Evolutionary conservation across 2,888 invertebrate genomes (phyloP).

Genomic region (Stomorhina lunata): DNA sequence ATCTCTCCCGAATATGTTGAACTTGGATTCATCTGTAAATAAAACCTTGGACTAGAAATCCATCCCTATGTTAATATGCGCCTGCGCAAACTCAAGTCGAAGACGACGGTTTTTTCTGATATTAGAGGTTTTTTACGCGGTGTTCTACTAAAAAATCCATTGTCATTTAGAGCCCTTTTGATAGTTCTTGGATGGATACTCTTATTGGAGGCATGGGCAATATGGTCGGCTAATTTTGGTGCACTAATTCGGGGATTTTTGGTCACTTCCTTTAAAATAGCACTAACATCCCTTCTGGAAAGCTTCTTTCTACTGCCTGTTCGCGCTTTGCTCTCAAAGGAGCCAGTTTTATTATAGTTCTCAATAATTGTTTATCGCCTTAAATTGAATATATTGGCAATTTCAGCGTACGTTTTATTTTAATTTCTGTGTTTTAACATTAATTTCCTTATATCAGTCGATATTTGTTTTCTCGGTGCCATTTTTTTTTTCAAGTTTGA

Average conservation of each 20-base stretch:
- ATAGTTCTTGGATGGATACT: not conserved
- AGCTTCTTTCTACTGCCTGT: conserved; percentile 46
- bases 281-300: conserved; percentile 1
- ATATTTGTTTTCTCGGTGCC: not conserved
- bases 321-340: conserved; percentile 20
- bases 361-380: not conserved
- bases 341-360: conserved; percentile 5
- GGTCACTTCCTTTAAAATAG: conserved; percentile 20
- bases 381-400: not conserved
- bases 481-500: not conserved
- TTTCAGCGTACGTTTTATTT: no score
- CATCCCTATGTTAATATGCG: conserved; percentile 57
- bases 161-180: conserved; percentile 15
- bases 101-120: conserved; percentile 38
- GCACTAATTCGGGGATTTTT: conserved; percentile 8
- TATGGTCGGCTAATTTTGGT: conserved; percentile 11
- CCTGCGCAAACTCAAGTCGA: conserved; percentile 53
- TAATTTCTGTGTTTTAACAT: not conserved
- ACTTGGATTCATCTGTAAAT: conserved; percentile 70
- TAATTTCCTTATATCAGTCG: not conserved
- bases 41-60: conserved; percentile 69
- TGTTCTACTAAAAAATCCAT: conserved; percentile 4
- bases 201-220: not conserved
- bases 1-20: conserved; percentile 56
- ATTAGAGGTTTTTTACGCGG: conserved; percentile 51